Percentiles rank a stretch among this genome's conserved stretches.
These are phyloP conservation scores for Drosophila nannoptera DNA, from an alignment of 1,140 invertebrate genomes.

Conservation along the genomic window DNA sequence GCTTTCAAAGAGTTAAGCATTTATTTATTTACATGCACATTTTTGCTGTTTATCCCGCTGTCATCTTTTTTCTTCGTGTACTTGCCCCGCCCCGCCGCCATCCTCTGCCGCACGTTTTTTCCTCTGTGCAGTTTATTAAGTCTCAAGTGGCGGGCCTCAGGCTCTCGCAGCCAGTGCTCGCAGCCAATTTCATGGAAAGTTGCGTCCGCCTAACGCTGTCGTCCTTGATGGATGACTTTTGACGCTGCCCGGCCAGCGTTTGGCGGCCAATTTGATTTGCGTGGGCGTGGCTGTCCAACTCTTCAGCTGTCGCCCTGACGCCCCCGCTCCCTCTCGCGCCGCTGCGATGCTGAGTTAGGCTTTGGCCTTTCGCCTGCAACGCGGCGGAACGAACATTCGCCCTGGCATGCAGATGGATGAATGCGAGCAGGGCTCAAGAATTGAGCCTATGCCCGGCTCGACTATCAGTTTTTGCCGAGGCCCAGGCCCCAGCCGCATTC, in stretches of 20 bases:
- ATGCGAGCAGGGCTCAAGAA: not conserved
- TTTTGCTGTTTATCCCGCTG: slow-evolving; percentile 34
- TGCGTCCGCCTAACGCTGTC: slow-evolving; percentile 55
- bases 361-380: slow-evolving; percentile 17
- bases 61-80: slow-evolving; percentile 30
- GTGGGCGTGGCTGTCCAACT: slow-evolving; percentile 21
- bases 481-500: too few species aligned
- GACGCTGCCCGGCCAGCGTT: slow-evolving; percentile 52
- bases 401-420: slow-evolving; percentile 3
- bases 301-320: slow-evolving; percentile 41
- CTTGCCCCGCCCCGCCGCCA: too few species aligned
- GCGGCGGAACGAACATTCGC: not conserved
- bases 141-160: slow-evolving; percentile 59
- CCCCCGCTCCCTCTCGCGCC: not conserved
- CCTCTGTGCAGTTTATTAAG: slow-evolving; percentile 64
- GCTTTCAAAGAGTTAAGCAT: slow-evolving; percentile 75
- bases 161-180: slow-evolving; percentile 32
- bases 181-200: slow-evolving; percentile 75
- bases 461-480: not conserved
- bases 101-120: not conserved
- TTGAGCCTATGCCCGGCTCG: not conserved
- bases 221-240: slow-evolving; percentile 73
- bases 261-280: slow-evolving; percentile 73
- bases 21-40: slow-evolving; percentile 73
- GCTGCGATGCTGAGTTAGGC: slow-evolving; percentile 35